These are phyloP conservation scores for Phaonia tiefii DNA, from an alignment of 2,888 invertebrate genomes.

Conservation along the genomic window DNA sequence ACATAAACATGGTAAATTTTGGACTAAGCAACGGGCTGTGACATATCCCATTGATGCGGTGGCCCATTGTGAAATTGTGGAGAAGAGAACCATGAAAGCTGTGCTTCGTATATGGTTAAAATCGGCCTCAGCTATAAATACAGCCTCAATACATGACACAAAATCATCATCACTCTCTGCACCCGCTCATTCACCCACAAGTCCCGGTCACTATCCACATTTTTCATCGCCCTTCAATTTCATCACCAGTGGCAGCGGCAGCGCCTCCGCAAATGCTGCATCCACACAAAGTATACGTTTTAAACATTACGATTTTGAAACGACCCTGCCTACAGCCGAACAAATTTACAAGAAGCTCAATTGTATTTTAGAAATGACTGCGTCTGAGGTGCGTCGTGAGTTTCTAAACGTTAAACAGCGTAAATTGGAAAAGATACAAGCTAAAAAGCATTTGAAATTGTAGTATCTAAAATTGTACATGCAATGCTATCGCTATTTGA, in stretches of 20 bases:
- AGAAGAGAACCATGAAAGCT: conserved; percentile 87
- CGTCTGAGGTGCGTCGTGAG: conserved; percentile 90
- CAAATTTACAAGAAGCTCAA: conserved; percentile 94
- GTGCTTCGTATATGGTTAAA: conserved; percentile 87
- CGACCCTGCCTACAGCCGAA: conserved; percentile 87
- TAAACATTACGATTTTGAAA: conserved; percentile 94
- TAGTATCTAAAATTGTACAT: conserved; percentile 74
- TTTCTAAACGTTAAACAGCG: conserved; percentile 88
- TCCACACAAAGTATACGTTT: conserved; percentile 82
- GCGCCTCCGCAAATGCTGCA: conserved; percentile 64
- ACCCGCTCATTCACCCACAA: conserved; percentile 73
- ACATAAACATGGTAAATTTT: conserved; percentile 84
- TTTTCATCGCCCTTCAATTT: conserved; percentile 72
- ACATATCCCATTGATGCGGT: conserved; percentile 93
- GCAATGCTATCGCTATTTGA: conserved; percentile 56
- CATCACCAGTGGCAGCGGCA: conserved; percentile 62
- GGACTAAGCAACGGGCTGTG: conserved; percentile 88
- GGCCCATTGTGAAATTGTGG: conserved; percentile 92
- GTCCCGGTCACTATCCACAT: conserved; percentile 76
- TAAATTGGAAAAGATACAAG: conserved; percentile 75
- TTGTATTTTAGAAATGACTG: conserved; percentile 90
- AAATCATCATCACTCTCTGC: conserved; percentile 66
- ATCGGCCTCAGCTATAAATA: conserved; percentile 77
- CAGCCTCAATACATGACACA: conserved; percentile 44
- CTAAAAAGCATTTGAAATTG: conserved; percentile 76